Evolutionary conservation across 2,113 vertebrate species (phyloP), one percentile per base, ranked within the genome.

Genomic region (Barbus barbus): DNA sequence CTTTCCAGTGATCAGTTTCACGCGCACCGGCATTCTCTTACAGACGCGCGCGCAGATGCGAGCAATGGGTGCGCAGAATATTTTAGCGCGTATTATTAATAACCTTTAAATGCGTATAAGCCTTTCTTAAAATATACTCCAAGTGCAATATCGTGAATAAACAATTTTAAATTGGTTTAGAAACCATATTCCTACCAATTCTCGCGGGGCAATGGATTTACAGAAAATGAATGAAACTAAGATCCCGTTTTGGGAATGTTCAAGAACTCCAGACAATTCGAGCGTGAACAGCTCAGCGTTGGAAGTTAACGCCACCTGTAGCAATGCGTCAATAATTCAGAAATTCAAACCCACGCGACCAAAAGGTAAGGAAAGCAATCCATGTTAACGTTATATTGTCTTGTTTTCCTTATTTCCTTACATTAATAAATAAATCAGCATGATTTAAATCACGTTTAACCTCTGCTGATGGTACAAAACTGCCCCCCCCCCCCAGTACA

Each of bases 271-370:
- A 4, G 9, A 8, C 12, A 82, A 81, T 41, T 60, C 74, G 22
- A 71, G 78, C 28, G 11, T 38, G 31, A 85, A 87, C 53, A 71
- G 3, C 38, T 61, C 77, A 14, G 76, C 69, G n/a, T 56, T 56
- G 46, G 81, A 87, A 13, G 20, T 67, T 33, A 89, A 87, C 85
- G 18, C 56, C 82, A 87, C 88, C 86, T 89, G 86, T 84, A 77
- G 75, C 86, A 89, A 89, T 78, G 86, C 82, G 41, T 86, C 79
- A 71, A 5, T 48, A 5, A 56, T 80, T 24, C 48, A 71, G 53
- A 86, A 80, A 80, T 44, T 81, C 36, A 85, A 79, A 65, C 28
- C 44, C 13, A 18, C 75, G 8, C 78, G 84, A 36, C 77, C 81
- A 20, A 89, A 81, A 87, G 88, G 86, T 89, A 61, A 88, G 85